A percentile compares a stretch with the other conserved stretches of the same genome.
These are phyloP conservation scores for Amblyopsis rosae DNA, from an alignment of 2,113 vertebrate species.

Conservation along the genomic window DNA sequence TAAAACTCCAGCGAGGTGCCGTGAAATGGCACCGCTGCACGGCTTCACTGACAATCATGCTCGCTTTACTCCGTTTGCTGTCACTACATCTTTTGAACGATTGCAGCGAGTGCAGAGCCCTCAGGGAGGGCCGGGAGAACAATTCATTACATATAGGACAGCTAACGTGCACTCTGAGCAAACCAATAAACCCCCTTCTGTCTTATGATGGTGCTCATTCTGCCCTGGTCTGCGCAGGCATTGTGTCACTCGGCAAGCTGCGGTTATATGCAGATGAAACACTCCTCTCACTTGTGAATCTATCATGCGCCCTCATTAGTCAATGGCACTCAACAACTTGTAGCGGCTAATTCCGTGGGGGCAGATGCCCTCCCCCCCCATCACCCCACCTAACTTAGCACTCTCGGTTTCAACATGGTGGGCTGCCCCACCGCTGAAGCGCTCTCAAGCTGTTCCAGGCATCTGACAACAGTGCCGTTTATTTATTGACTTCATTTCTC, in stretches of 20 bases:
- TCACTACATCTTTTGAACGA: slow-evolving; percentile 53
- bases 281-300: slow-evolving; percentile 51
- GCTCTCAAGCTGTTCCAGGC: slow-evolving; percentile 73
- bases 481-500: slow-evolving; percentile 78
- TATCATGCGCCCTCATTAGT: slow-evolving; percentile 67
- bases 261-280: slow-evolving; percentile 47
- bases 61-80: slow-evolving; percentile 45
- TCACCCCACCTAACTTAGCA: slow-evolving; percentile 56
- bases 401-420: slow-evolving; percentile 65
- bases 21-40: slow-evolving; percentile 2
- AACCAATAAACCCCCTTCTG: slow-evolving; percentile 46
- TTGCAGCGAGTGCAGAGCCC: slow-evolving; percentile 33
- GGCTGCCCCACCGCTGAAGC: slow-evolving; percentile 50
- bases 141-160: slow-evolving; percentile 39
- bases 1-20: slow-evolving; percentile 24
- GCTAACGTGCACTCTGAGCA: slow-evolving; percentile 41
- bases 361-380: slow-evolving; percentile 1
- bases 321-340: slow-evolving; percentile 71
- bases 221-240: slow-evolving; percentile 33
- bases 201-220: slow-evolving; percentile 45
- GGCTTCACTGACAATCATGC: slow-evolving; percentile 32
- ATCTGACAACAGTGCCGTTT: slow-evolving; percentile 73
- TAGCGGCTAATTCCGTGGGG: slow-evolving; percentile 59
- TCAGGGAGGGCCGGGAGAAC: slow-evolving; percentile 16
- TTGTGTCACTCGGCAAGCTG: slow-evolving; percentile 57